Evolutionary conservation across 1,140 invertebrate species (phyloP), one percentile per base, ranked within the genome.

Genomic region (Hetaerina americana): DNA sequence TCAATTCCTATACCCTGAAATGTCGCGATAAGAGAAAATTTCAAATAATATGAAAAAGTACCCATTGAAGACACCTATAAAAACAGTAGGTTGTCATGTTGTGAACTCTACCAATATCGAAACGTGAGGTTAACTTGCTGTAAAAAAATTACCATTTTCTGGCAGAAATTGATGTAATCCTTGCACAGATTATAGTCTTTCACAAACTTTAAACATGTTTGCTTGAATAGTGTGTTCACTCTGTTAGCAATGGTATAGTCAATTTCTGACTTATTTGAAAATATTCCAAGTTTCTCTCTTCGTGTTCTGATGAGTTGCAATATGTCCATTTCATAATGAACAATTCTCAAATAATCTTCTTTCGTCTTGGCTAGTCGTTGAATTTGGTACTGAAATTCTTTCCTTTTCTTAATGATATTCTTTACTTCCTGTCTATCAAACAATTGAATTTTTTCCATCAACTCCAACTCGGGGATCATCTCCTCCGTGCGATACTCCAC

Each of bases 131-230:
- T 10, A 26, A 66, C 67, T 31, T 75, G 27, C 22, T 40, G n/a
- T 57, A 26, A 72, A 27, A 66, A 68, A 71, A 18, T 78, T 69
- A 87, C 88, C 77, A 88, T 83, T 77, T 85, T 82, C 76, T 85
- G 86, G 75, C 87, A 89, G 80, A 91, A 92, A 74, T 88, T 87
- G 70, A 92, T 87, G 75, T 90, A 87, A 28, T 87, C 85, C 75
- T 90, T 82, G 85, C 89, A 92, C 71, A 91, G 83, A 77, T 87
- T 83, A 8, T 90, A 76, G 78, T 91, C 88, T 78, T 86, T 82
- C 80, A 87, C 84, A 77, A 88, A 90, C 73, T 82, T 83, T 40
- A 80, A 80, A 73, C 88, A 84, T 40, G 86, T 84, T 70, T 85
- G 82, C 77, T 84, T 86, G 73, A 88, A 90, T 0, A 92, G 77